Percentiles rank a stretch among this genome's conserved stretches.
These are phyloP conservation scores for Clamator glandarius DNA, from an alignment of 2,797 vertebrate genomes.

Conservation along the genomic window DNA sequence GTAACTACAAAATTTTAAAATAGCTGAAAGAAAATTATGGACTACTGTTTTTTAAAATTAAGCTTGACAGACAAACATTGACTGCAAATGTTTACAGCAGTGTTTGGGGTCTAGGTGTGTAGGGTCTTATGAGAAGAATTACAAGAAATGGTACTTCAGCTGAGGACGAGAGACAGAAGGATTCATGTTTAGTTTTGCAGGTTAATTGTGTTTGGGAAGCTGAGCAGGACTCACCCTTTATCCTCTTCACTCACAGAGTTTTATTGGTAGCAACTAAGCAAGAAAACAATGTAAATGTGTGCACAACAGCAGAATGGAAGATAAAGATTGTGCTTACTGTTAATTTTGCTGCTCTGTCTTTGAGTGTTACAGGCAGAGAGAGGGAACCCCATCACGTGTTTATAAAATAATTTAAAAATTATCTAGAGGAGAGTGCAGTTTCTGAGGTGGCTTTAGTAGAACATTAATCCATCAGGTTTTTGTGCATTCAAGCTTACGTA, in stretches of 20 bases:
- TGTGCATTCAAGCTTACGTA: neutral
- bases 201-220: neutral
- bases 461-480: neutral
- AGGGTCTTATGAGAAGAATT: neutral
- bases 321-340: neutral
- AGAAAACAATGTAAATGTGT: neutral
- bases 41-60: neutral
- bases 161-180: neutral
- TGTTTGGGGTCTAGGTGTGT: neutral
- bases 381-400: neutral
- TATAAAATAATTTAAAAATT: neutral
- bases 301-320: neutral
- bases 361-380: neutral
- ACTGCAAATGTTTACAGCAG: neutral
- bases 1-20: neutral
- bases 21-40: neutral
- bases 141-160: neutral
- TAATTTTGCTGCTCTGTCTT: neutral
- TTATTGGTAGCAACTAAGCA: neutral
- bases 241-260: neutral
- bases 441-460: neutral
- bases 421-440: neutral
- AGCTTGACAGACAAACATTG: neutral
- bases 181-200: neutral
- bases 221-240: neutral